Evolutionary conservation across 2,797 vertebrate species (phyloP), one percentile per base, ranked within the genome.

Genomic region (Hypotaenidia philippensis): DNA sequence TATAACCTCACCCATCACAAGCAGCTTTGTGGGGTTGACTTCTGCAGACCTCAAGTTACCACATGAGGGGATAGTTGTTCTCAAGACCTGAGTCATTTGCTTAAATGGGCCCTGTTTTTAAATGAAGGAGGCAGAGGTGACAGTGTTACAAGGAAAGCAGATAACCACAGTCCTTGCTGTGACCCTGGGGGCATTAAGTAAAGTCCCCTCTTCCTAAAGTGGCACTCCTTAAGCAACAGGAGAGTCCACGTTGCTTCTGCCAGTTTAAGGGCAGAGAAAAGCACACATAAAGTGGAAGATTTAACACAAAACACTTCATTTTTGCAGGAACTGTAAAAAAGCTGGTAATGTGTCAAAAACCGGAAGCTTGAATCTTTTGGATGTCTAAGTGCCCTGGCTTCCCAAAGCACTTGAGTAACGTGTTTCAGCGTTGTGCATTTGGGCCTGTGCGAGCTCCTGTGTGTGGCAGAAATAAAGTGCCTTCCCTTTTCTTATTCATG

Each of bases 161-260:
- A 29, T n/a, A 50, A 75, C 32, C 45, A 23, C 23, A 13, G 18
- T 56, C 19, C 86, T 60, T 4, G 2, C 31, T 49, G 25, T 76
- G 55, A 65, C 20, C 22, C 25, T 63, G 29, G 6, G 13, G 12
- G 1, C 0, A 0, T 74, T 50, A 76, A 83, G 11, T 1, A 10
- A 64, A 65, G 32, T 40, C 36, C 36, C 26, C 55, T 82, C 61
- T 65, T 69, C 36, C 26, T 56, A 12, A 49, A 18, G 31, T 52
- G 16, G 23, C 52, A 16, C 22, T 65, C 26, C 27, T 91, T 38
- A 75, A 52, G 38, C 9, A 89, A 60, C 70, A 19, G 6, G 12
- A 79, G 18, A 79, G 31, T 66, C 25, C 32, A n/a, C 1, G 5
- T 59, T 59, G 20, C 55, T 90, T 79, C 65, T 94, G 27, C 9